Base-by-base conservation (phyloP, 2,113 vertebrate genomes). In the Columbina picui region DNA sequence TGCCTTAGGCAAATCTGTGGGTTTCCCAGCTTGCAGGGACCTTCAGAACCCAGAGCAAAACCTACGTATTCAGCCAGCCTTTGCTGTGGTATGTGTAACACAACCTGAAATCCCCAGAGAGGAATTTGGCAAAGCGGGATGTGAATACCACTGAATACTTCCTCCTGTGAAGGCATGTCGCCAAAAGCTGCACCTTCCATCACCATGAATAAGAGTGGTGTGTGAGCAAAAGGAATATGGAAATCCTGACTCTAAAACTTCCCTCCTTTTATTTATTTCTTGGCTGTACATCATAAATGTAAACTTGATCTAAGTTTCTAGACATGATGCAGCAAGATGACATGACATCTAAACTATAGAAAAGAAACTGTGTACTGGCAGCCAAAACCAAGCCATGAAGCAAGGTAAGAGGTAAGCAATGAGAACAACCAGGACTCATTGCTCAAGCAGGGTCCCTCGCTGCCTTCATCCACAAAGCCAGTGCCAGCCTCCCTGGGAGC, bases 161-260 rank as follows among this genome's bases (percentile, higher is more conserved):
- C 90, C 74, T 87, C 55, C 76, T 90, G 60, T 4, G 5, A 87
- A 84, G 92, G 94, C 86, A 86, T 0, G 26, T 29, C 41, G 83
- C 83, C 90, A 92, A 90, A 67, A 93, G 41, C 83, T 88, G 63
- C 63, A 92, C 59, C 75, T 88, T 87, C 55, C 59, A 50, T 34
- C 55, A 86, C 52, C 29, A 9, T 3, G 49, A 84, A 49, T 77
- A 38, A 92, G 92, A 88, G 55, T 38, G 20, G 25, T 4, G 0
- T 60, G 71, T 1, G 3, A 94, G 47, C 32, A 50, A 76, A 95
- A 18, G 10, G 18, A 88, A 81, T 55, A 57, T 8, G 26, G 71
- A 93, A 95, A 77, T 81, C 55, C 41, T 22, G 3, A 25, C 64
- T 64, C 64, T 90, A 50, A 90, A 59, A 43, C 68, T 64, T 27